Evolutionary conservation across 2,888 invertebrate genomes (phyloP).

Genomic region (Esperia sulphurella): DNA sequence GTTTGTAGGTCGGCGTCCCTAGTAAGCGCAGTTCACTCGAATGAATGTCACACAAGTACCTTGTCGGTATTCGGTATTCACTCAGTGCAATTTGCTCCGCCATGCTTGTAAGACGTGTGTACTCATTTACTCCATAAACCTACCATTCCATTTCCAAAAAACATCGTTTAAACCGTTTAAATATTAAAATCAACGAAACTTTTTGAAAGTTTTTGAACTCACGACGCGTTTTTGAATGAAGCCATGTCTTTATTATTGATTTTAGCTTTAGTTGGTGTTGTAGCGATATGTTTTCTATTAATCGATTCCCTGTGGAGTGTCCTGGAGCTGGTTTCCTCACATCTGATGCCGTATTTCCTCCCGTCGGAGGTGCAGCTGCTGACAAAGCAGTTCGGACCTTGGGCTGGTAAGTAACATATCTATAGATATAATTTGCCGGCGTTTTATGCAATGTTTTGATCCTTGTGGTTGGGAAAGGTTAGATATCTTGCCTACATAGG

Average conservation of each 20-base stretch:
- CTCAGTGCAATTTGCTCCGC: constrained; percentile 31
- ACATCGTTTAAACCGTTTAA: constrained; percentile 9
- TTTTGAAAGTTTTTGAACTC: background rate
- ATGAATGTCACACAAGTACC: constrained; percentile 21
- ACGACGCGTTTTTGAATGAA: constrained; percentile 6
- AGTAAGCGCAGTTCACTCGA: constrained; percentile 16
- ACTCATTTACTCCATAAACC: background rate
- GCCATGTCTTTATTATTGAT: constrained; percentile 30
- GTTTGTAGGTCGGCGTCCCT: constrained; percentile 26
- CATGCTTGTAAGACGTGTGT: constrained; percentile 27
- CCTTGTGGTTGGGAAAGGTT: background rate
- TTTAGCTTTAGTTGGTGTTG: constrained; percentile 73
- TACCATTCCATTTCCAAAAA: constrained; percentile 17
- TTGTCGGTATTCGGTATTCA: constrained; percentile 9
- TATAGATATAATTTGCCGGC: constrained; percentile 7
- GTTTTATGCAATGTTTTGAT: background rate
- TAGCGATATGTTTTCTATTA: constrained; percentile 66
- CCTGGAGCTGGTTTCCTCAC: constrained; percentile 76
- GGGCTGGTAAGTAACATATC: constrained; percentile 89
- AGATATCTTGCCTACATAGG: no score
- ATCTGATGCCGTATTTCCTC: constrained; percentile 83
- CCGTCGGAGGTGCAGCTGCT: constrained; percentile 80
- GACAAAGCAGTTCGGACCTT: constrained; percentile 86
- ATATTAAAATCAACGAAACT: constrained; percentile 2
- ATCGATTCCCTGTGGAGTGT: constrained; percentile 82